phyloP scores from a whole-genome alignment of 2,888 invertebrate species.

The Hydrotaea diabolus region DNA sequence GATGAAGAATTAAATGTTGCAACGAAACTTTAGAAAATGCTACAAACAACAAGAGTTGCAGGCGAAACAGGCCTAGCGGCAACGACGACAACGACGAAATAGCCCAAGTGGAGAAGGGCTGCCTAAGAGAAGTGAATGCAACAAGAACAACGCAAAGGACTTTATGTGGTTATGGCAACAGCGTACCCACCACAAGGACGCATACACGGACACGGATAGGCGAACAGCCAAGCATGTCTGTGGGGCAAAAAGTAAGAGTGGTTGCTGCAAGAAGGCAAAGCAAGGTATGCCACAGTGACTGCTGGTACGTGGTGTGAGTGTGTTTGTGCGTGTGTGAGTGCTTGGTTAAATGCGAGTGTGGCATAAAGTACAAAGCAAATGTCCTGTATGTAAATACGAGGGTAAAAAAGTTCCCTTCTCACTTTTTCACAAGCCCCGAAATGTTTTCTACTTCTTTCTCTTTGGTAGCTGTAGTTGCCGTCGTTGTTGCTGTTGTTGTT shows the following conservation, averaged over 20 bases:
- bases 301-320: conserved; percentile 28
- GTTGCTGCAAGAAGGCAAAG: conserved; percentile 15
- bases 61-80: not conserved
- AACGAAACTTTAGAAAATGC: conserved; percentile 53
- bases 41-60: conserved; percentile 15
- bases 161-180: conserved; percentile 53
- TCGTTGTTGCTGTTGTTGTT: conserved; percentile 32
- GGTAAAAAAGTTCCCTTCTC: not conserved
- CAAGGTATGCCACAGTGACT: not conserved
- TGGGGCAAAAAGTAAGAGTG: not conserved
- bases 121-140: conserved; percentile 22
- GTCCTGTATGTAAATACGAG: conserved; percentile 54
- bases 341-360: conserved; percentile 36
- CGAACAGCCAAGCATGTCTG: not conserved
- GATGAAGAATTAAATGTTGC: conserved; percentile 60
- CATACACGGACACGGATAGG: conserved; percentile 5
- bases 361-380: conserved; percentile 46
- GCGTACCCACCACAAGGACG: not conserved
- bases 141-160: conserved; percentile 30
- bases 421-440: conserved; percentile 23
- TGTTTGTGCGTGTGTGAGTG: conserved; percentile 34
- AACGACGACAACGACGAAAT: not conserved
- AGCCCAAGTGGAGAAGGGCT: conserved; percentile 47
- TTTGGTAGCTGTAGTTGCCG: conserved; percentile 20
- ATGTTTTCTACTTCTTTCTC: conserved; percentile 13